These are phyloP conservation scores for Bombus fervidus DNA, from an alignment of 1,140 invertebrate genomes.

Conservation along the genomic window DNA sequence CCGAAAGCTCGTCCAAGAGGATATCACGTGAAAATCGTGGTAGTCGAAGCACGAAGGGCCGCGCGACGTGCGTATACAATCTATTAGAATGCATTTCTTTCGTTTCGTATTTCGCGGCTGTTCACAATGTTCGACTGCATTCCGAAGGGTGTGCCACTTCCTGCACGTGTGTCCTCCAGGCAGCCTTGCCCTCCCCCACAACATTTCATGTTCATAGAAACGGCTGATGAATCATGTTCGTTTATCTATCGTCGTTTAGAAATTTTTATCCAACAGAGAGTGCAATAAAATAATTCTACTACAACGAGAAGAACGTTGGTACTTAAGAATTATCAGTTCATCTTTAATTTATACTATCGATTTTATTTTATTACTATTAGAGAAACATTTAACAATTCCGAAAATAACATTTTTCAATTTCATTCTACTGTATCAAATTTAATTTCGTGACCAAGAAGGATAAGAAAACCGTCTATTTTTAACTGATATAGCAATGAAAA, in stretches of 20 bases:
- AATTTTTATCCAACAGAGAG: neutral
- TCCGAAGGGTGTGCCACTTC: constrained; percentile 70
- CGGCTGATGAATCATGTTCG: constrained; percentile 33
- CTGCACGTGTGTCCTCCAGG: constrained; percentile 73
- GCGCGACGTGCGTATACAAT: constrained; percentile 46
- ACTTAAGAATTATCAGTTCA: neutral
- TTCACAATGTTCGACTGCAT: constrained; percentile 64
- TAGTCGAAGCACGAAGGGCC: constrained; percentile 47
- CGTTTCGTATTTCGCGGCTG: constrained; percentile 59
- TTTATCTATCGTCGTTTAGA: neutral
- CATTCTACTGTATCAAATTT: neutral
- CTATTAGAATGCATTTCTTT: constrained; percentile 69
- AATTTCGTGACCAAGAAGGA: neutral
- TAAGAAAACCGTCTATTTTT: neutral
- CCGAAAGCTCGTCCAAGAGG: constrained; percentile 1
- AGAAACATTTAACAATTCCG: no score
- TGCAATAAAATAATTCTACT: neutral
- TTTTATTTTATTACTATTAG: neutral
- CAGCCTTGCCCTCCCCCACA: constrained; percentile 65
- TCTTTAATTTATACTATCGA: neutral
- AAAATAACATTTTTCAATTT: neutral
- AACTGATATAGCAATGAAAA: no score
- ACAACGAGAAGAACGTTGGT: neutral
- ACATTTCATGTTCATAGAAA: constrained; percentile 35
- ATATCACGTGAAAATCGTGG: constrained; percentile 35